These are phyloP conservation scores for Leucophenga montana DNA, from an alignment of 2,888 invertebrate species.

Conservation along the genomic window DNA sequence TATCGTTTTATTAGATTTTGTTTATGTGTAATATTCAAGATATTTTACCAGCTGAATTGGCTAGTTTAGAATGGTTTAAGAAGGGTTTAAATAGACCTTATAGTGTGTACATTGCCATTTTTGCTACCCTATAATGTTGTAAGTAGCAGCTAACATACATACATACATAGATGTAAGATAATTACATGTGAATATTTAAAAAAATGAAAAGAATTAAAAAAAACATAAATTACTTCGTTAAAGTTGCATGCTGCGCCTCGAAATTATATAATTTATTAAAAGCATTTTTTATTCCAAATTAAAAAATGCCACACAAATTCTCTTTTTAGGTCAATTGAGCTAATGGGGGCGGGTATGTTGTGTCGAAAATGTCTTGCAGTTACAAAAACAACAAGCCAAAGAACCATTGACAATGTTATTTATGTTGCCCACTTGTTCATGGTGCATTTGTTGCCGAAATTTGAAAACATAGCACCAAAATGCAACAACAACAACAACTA, in stretches of 20 bases:
- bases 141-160: too few relatives aligned
- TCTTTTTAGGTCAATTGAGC: constrained; percentile 15
- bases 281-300: background rate
- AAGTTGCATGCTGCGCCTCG: too few relatives aligned
- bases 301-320: background rate
- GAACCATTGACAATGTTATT: constrained; percentile 31
- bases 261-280: constrained; percentile 13
- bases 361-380: too few relatives aligned
- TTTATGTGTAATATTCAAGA: too few relatives aligned
- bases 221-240: background rate
- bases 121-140: too few relatives aligned
- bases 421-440: constrained; percentile 15
- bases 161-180: too few relatives aligned
- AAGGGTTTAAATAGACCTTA: too few relatives aligned
- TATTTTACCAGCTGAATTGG: too few relatives aligned
- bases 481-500: background rate
- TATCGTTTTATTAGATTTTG: too few relatives aligned
- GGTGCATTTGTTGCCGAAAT: constrained; percentile 6
- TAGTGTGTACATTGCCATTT: too few relatives aligned
- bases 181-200: background rate
- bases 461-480: background rate
- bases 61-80: too few relatives aligned
- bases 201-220: background rate
- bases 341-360: too few relatives aligned
- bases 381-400: background rate